Percentiles rank a stretch among this genome's conserved stretches.
Conservation (phyloP, 1,140 invertebrate genomes). For the Nasonia vitripennis region DNA sequence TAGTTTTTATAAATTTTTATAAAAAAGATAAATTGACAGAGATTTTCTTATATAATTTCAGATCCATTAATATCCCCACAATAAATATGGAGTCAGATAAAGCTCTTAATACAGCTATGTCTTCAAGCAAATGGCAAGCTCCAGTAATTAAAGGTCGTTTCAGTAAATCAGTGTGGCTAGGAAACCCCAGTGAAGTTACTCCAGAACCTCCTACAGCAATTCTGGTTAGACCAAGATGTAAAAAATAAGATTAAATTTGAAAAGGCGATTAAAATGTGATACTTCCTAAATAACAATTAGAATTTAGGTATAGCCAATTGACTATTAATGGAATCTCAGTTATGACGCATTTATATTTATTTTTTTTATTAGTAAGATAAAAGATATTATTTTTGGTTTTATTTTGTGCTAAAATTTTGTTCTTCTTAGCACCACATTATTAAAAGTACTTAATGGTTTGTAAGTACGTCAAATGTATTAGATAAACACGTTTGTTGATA, state of each 20-base stretch:
- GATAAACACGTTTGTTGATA: not conserved
- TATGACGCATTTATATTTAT: too few relatives aligned
- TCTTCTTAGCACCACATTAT: not conserved
- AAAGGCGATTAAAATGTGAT: constrained; percentile 25
- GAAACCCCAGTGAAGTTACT: constrained; percentile 65
- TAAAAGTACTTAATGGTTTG: not conserved
- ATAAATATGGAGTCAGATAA: constrained; percentile 60
- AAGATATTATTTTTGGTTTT: too few relatives aligned
- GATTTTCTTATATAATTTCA: constrained; percentile 62
- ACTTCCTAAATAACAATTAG: not conserved
- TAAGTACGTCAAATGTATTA: too few relatives aligned
- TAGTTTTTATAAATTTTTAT: not conserved
- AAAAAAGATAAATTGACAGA: constrained; percentile 33
- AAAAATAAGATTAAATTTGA: constrained; percentile 60
- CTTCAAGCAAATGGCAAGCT: constrained; percentile 68
- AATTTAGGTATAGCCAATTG: not conserved
- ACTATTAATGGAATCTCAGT: too few relatives aligned
- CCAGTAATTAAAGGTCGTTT: constrained; percentile 71
- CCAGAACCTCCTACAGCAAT: constrained; percentile 60
- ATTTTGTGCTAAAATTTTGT: too few relatives aligned
- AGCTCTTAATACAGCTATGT: constrained; percentile 58
- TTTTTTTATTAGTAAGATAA: too few relatives aligned
- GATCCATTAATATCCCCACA: constrained; percentile 61
- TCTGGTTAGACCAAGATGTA: constrained; percentile 59
- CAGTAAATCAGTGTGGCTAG: constrained; percentile 69